Conservation (phyloP, 2,797 vertebrate genomes). For the Gobio occitaniae region DNA sequence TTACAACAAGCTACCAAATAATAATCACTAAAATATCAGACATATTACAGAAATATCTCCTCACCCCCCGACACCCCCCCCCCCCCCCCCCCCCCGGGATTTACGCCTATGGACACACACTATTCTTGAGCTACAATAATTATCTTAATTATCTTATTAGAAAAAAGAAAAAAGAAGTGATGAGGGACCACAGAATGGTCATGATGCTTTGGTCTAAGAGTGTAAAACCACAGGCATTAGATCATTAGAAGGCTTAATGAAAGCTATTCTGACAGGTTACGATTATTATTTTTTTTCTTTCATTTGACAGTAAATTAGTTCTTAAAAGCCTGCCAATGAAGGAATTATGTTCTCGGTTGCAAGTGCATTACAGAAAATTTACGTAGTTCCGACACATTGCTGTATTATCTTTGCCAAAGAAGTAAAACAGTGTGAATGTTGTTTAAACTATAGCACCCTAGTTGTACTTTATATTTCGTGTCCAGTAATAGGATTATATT, state of each 20-base stretch:
- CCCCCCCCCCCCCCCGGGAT: no score
- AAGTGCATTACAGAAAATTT: constrained; percentile 52
- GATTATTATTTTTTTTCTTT: constrained; percentile 2
- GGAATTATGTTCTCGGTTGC: constrained; percentile 48
- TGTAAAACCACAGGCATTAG: constrained; percentile 24
- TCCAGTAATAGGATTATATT: neutral
- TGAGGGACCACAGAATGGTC: neutral
- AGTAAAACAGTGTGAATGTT: constrained; percentile 27
- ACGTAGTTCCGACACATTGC: constrained; percentile 18
- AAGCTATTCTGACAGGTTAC: constrained; percentile 26
- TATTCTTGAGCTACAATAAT: neutral
- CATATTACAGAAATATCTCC: no score
- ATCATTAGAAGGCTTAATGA: constrained; percentile 23
- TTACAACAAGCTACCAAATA: no score
- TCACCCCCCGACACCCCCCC: no score
- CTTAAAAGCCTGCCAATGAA: constrained; percentile 57
- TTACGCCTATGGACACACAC: neutral
- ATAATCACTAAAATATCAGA: no score
- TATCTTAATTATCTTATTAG: neutral
- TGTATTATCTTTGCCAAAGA: constrained; percentile 32
- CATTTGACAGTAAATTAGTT: constrained; percentile 39
- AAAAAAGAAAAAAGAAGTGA: neutral
- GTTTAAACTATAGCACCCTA: neutral
- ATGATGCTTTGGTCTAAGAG: neutral
- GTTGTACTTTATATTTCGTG: constrained; percentile 3